Evolutionary conservation across 1,140 invertebrate species (phyloP), one percentile per base, ranked within the genome.

Genomic region (Tenebrio molitor): DNA sequence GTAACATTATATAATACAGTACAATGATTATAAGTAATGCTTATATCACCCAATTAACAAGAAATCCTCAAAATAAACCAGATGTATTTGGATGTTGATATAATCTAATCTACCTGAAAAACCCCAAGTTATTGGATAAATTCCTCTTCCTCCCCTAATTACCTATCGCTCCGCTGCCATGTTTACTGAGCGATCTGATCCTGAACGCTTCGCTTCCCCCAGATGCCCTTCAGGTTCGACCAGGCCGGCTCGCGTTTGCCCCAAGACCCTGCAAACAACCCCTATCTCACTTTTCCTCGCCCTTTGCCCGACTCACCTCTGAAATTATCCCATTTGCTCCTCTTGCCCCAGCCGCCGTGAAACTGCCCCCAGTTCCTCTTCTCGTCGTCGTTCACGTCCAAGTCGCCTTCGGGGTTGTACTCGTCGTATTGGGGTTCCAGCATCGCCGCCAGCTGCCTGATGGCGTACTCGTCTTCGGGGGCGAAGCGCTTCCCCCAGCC

Each of bases 141-240:
- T n/a, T 39, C 36, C 36, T 4, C 36, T 12, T 2, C 36, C 36
- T n/a, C 36, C 2, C 36, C 36, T 12, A 39, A 39, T 12, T 12
- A 39, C 36, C 36, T 39, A 12, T 34, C 41, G 36, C 29, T 41
- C 36, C n/a, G 2, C 12, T 12, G 6, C 36, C 29, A 33, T 68
- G 36, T 21, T 70, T 64, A 71, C 69, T 62, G 23, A 17, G 44
- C 17, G 5, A 66, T 72, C 70, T 76, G 69, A 46, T 76, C 67
- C 19, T 75, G 25, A 19, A 67, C 41, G 71, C 78, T 80, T 41
- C 87, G 84, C 81, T 92, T 92, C 77, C 90, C 91, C 90, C 90
- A 91, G 80, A 91, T 87, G 33, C 90, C 90, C 81, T 90, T 89
- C 71, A 91, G 84, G 80, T 91, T 91, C 80, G 90, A 90, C 90